Base-by-base conservation (phyloP, 2,888 invertebrate genomes). In the Bellardia pandia region DNA sequence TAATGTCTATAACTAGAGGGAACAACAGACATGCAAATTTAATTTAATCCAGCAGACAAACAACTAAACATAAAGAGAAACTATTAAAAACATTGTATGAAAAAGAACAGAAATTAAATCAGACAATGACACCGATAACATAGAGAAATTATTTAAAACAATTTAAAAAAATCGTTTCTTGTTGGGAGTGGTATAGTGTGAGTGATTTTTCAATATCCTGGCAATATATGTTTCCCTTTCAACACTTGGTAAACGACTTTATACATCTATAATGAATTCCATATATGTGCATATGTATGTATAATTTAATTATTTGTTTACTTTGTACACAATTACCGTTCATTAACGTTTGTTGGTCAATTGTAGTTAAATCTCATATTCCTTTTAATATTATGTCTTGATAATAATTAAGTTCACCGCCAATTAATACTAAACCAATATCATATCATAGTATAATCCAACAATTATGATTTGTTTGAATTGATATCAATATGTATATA, bases 1-100 rank as follows among this genome's bases (percentile, higher is more conserved):
- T 71, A 71, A 69, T 64, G 77, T 77, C 77, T 83, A 72, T 83
- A 37, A 56, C 71, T 66, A 53, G 68, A 66, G 77, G 77, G 16
- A 23, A 40, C 14, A 14, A 37, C 13, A 78, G 53, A 72, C 81
- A 86, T 74, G 56, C 71, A 78, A 82, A 77, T 74, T 78, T 13
- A 86, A 82, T 86, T 82, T 72, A 68, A 85, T 80, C 40, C n/a
- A 23, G n/a, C 2, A 5, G 23, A 66, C 2, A 53, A 37, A 82
- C 37, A 45, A 14, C 23, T 60, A 16, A 45, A 51, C 9, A 71
- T 33, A 76, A 40, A 51, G 53, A 40, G 51, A 66, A 76, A 76
- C 48, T 23, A 51, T 75, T 51, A 58, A 40, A 37, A 11, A 51
- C 30, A 76, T 53, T 40, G 11, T n/a, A 11, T 60, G 53, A 45